Evolutionary conservation across 2,888 invertebrate species (phyloP).

Genomic region (Ochropleura leucogaster): DNA sequence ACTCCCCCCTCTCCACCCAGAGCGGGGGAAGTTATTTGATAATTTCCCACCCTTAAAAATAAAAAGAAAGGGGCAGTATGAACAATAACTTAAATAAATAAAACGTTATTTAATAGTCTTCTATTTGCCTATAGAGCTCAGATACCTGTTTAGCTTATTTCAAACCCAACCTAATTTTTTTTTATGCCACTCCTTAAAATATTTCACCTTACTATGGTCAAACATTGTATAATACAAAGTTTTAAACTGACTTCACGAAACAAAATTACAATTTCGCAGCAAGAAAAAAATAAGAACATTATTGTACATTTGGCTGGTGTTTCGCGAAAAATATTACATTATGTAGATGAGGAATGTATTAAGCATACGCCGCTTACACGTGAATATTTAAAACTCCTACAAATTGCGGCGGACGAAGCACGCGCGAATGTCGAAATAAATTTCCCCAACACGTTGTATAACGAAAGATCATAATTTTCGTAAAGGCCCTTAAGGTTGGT

Average conservation of each 20-base stretch:
- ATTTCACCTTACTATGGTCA: background rate
- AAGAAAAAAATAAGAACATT: slow-evolving; percentile 70
- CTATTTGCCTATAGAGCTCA: background rate
- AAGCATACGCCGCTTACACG: slow-evolving; percentile 80
- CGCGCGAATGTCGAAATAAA: slow-evolving; percentile 73
- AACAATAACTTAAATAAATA: background rate
- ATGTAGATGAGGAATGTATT: slow-evolving; percentile 85
- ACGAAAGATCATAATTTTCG: slow-evolving; percentile 71
- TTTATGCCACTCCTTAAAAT: background rate
- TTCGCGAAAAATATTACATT: slow-evolving; percentile 81
- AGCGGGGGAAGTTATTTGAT: too few relatives aligned
- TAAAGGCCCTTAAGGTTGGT: slow-evolving; percentile 18
- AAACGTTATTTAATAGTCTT: background rate
- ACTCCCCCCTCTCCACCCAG: too few relatives aligned
- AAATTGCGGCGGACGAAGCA: slow-evolving; percentile 78
- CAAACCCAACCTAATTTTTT: too few relatives aligned
- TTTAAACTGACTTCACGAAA: slow-evolving; percentile 34
- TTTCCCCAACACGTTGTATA: slow-evolving; percentile 70
- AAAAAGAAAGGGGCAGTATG: too few relatives aligned
- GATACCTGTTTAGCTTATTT: background rate
- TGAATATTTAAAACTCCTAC: slow-evolving; percentile 85
- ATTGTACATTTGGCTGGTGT: slow-evolving; percentile 72
- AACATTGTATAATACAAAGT: background rate
- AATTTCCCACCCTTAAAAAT: too few relatives aligned
- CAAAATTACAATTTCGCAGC: slow-evolving; percentile 48